Evolutionary conservation across 2,888 invertebrate species (phyloP).

Genomic region (Lordiphosa fenestrarum): DNA sequence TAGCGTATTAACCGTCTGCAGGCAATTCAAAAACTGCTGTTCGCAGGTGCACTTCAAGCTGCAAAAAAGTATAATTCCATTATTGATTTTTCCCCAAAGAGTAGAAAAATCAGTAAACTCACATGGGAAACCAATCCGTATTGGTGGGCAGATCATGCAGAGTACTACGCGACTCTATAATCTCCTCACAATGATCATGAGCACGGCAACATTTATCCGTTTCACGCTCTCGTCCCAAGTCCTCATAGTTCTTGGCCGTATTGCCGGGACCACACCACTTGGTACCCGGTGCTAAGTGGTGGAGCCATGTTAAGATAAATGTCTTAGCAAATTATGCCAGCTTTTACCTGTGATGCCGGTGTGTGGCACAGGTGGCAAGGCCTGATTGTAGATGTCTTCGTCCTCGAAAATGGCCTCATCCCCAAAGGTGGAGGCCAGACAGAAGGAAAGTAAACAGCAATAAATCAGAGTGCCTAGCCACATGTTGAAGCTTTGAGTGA

Average conservation of each 20-base stretch:
- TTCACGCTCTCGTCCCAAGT: slow-evolving; percentile 89
- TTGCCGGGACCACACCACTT: slow-evolving; percentile 96
- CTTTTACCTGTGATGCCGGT: slow-evolving; percentile 62
- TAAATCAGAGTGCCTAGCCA: too few relatives aligned
- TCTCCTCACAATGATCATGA: slow-evolving; percentile 84
- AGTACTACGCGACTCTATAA: slow-evolving; percentile 68
- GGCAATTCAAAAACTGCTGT: slow-evolving; percentile 78
- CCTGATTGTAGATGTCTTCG: slow-evolving; percentile 78
- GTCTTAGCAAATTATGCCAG: too few relatives aligned
- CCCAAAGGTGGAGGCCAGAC: slow-evolving; percentile 36
- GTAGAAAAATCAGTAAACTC: slow-evolving; percentile 33
- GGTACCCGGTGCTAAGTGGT: slow-evolving; percentile 84
- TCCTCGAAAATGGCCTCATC: slow-evolving; percentile 79
- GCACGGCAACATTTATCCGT: slow-evolving; percentile 93
- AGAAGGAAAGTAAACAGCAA: too few relatives aligned
- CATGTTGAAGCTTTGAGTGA: too few relatives aligned
- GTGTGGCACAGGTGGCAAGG: slow-evolving; percentile 66
- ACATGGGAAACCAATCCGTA: slow-evolving; percentile 76
- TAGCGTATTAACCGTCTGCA: slow-evolving; percentile 70
- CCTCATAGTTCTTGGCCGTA: slow-evolving; percentile 88
- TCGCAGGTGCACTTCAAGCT: slow-evolving; percentile 78
- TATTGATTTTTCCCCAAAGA: background rate
- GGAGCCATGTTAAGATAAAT: too few relatives aligned
- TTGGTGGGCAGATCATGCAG: slow-evolving; percentile 74
- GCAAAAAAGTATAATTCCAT: background rate